Evolutionary conservation across 1,140 invertebrate species (phyloP).

Genomic region (Melitaea cinxia): DNA sequence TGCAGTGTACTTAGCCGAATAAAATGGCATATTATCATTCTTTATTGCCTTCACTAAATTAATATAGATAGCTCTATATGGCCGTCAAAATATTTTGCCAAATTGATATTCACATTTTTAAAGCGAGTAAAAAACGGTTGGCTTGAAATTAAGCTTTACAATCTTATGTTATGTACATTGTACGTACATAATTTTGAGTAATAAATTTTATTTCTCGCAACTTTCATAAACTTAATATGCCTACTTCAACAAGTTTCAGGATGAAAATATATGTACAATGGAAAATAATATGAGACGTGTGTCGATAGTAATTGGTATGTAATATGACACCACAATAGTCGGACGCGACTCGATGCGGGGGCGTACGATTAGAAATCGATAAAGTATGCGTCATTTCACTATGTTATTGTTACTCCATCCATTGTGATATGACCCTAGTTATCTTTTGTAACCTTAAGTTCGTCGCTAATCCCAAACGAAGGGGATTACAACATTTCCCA

Average conservation of each 20-base stretch:
- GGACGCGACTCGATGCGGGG: conserved; percentile 44
- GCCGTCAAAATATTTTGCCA: conserved; percentile 30
- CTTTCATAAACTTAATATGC: background rate
- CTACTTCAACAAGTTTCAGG: background rate
- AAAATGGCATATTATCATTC: conserved; percentile 39
- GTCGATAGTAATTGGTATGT: conserved; percentile 11
- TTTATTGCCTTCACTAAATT: conserved; percentile 35
- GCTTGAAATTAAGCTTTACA: background rate
- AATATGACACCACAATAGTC: conserved; percentile 37
- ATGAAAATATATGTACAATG: background rate
- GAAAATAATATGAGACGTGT: conserved; percentile 14
- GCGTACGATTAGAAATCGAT: conserved; percentile 76
- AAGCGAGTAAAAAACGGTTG: background rate
- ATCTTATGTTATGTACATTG: background rate
- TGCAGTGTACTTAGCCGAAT: conserved; percentile 43
- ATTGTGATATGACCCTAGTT: conserved; percentile 64
- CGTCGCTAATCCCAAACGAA: conserved; percentile 66
- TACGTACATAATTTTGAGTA: background rate
- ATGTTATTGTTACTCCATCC: conserved; percentile 59
- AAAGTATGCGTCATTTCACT: conserved; percentile 66
- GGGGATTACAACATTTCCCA: conserved; percentile 65
- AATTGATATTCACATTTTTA: conserved; percentile 29
- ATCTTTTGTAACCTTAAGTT: conserved; percentile 66
- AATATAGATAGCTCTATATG: conserved; percentile 28
- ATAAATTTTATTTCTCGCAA: background rate